Evolutionary conservation across 2,113 vertebrate genomes (phyloP), one percentile per base, ranked within the genome.

Genomic region (Phyllostomus hastatus): DNA sequence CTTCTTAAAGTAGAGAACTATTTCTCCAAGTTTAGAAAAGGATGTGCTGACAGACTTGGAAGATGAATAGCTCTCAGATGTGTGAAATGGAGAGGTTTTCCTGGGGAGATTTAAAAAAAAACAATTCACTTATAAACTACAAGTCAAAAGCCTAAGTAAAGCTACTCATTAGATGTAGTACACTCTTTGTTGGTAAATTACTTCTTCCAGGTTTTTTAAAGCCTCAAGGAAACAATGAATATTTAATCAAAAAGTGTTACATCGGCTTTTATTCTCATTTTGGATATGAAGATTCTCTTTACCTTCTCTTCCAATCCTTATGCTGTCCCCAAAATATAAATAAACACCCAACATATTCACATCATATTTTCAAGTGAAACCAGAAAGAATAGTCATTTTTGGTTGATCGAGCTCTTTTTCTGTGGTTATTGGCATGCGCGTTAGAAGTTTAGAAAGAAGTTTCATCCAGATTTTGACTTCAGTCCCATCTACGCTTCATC

Each of bases 381-480:
- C 46, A 82, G 73, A 61, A 88, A 88, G 61, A 75, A 59, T 7
- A 10, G 22, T n/a, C 9, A 14, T 41, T 87, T 96, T 90, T 38
- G 48, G 48, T 43, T 81, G 46, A 87, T 9, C 86, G 73, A 9
- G 11, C 61, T 86, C 33, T 82, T 61, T 89, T 89, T 67, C n/a
- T 88, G 72, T 94, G 59, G 19, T 80, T 90, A n/a, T 46, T 94
- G 46, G 14, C 35, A 33, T 79, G 33, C 67, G 6, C 41, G 10
- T 6, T 88, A 24, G 72, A 94, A 91, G 41, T 76, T 95, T 59
- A 89, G 64, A 78, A 95, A 81, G 57, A 91, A 35, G 10, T 93
- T 43, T 88, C 48, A 54, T 82, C 26, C 50, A 41, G 24, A 88
- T 73, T 90, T 87, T 94, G 64, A 81, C 28, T 52, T 87, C 35